phyloP scores from a whole-genome alignment of 2,113 vertebrate genomes.

The Apaloderma vittatum region DNA sequence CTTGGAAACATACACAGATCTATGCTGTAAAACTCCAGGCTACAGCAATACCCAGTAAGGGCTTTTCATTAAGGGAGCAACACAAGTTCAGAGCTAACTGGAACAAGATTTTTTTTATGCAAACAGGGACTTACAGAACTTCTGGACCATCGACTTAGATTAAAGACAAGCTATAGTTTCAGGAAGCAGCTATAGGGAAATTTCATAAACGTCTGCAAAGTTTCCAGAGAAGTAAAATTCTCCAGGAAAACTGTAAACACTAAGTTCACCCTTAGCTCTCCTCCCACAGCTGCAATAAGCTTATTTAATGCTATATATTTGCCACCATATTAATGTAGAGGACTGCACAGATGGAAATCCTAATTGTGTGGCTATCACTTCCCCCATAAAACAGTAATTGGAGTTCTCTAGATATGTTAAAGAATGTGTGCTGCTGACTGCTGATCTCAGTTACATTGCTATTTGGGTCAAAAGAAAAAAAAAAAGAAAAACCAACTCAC shows the following conservation, averaged over 20 bases:
- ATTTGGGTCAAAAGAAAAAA: background rate
- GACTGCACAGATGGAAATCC: background rate
- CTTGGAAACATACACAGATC: rapidly evolving
- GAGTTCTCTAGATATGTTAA: background rate
- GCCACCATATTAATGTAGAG: background rate
- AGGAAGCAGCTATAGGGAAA: background rate
- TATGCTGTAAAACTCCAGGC: background rate
- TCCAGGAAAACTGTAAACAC: background rate
- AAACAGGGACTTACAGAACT: rapidly evolving
- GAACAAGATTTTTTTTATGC: rapidly evolving
- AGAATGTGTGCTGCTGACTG: background rate
- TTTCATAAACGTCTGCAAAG: background rate
- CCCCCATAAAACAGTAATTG: background rate
- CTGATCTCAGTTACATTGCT: background rate
- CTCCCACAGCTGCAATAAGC: background rate
- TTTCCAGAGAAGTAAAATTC: background rate
- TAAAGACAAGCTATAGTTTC: background rate
- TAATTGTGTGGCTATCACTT: background rate
- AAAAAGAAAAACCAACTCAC: background rate
- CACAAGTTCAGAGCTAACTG: background rate
- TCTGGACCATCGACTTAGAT: background rate
- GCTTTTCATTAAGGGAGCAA: background rate
- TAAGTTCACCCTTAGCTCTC: background rate
- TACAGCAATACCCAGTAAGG: rapidly evolving
- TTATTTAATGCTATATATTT: background rate